These are phyloP conservation scores for Ceyx melanurus DNA, from an alignment of 2,113 vertebrate species.

Conservation along the genomic window DNA sequence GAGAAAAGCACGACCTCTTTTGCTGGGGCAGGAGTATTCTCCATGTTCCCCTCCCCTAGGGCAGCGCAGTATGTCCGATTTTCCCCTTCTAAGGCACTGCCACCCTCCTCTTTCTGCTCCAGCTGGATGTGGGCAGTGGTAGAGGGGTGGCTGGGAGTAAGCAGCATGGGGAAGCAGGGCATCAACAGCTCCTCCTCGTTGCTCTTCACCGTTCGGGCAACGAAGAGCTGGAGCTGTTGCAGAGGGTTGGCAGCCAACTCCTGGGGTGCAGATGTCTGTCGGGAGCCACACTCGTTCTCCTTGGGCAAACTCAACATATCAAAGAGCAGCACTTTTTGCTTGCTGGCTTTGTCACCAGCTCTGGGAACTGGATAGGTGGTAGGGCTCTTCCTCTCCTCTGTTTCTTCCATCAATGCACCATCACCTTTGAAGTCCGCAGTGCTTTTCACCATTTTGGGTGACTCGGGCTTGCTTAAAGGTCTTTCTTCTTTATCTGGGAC, in stretches of 20 bases:
- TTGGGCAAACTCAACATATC: conserved; percentile 42
- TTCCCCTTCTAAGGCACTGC: not conserved
- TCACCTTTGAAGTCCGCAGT: not conserved
- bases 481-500: not conserved
- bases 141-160: not conserved
- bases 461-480: not conserved
- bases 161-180: conserved; percentile 8
- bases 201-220: conserved; percentile 61
- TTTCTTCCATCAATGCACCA: not conserved
- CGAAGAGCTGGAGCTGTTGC: conserved; percentile 71
- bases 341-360: not conserved
- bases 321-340: not conserved
- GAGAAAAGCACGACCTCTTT: not conserved
- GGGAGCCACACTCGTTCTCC: not conserved
- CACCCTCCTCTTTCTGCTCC: not conserved
- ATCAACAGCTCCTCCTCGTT: conserved; percentile 63
- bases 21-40: not conserved
- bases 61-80: not conserved
- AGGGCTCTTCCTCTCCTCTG: not conserved
- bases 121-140: not conserved
- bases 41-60: not conserved
- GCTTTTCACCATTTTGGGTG: not conserved
- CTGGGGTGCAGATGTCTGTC: not conserved
- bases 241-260: conserved; percentile 51
- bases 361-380: not conserved